Conservation (phyloP, 2,888 invertebrate species). For the Campoplex capitator region DNA sequence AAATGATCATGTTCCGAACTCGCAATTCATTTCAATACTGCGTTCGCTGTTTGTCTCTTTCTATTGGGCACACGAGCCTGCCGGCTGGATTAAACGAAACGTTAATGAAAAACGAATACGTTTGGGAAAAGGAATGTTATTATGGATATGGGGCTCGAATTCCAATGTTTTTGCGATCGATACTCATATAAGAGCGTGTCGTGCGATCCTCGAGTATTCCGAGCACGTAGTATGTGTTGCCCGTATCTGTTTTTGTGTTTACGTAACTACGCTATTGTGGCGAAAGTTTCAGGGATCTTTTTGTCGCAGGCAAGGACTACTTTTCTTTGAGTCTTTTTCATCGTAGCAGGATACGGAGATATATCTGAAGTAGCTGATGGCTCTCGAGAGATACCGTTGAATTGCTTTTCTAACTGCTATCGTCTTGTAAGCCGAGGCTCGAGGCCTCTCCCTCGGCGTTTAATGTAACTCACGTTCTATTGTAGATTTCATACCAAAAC, state of each 20-base stretch:
- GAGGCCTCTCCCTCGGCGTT: background rate
- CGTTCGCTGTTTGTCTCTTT: background rate
- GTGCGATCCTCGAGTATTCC: background rate
- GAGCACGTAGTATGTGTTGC: background rate
- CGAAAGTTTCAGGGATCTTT: slow-evolving; percentile 6
- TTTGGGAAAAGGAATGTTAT: background rate
- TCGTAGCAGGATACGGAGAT: background rate
- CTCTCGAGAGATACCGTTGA: slow-evolving; percentile 1
- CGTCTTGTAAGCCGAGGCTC: slow-evolving; percentile 2
- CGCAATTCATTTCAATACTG: background rate
- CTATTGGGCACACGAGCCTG: background rate
- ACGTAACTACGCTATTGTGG: background rate
- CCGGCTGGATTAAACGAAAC: background rate
- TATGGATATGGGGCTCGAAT: background rate
- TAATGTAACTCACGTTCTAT: slow-evolving; percentile 5
- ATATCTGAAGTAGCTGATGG: slow-evolving; percentile 14
- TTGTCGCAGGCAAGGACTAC: background rate
- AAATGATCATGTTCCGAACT: background rate
- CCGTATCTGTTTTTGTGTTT: background rate
- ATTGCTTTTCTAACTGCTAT: slow-evolving; percentile 34
- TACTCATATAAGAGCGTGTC: background rate
- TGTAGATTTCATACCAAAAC: background rate
- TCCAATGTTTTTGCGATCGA: background rate
- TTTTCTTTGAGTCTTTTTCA: slow-evolving; percentile 8
- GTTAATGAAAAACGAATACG: background rate